Evolutionary conservation across 1,140 invertebrate genomes (phyloP), one percentile per base, ranked within the genome.

Genomic region (Drosophila watanabei): DNA sequence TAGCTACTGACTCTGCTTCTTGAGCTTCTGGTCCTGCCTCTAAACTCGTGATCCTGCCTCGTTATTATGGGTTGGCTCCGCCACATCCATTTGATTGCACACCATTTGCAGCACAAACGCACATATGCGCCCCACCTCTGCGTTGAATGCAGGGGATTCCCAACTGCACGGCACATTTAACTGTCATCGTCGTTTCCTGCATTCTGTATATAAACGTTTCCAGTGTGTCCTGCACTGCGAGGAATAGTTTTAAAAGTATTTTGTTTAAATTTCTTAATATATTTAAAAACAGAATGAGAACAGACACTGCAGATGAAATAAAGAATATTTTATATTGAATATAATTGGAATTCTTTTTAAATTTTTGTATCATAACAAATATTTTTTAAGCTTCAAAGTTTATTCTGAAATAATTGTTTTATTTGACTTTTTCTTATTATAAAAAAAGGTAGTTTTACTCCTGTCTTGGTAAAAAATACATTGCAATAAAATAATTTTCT

Each of bases 31-130:
- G 20, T 39, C 6, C 46, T 51, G 9, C 13, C 56, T 51, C 43
- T 30, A 24, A 9, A n/a, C 48, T 30, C 28, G 14, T 16, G 48
- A 49, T 49, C 24, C 46, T 49, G 48, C 48, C 20, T 51, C n/a
- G 59, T 65, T 78, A 70, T 69, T 49, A 61, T 78, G 51, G 84
- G 49, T 80, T 80, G 76, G 58, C 61, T 35, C 61, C 30, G 62
- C 48, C 58, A 59, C 77, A 76, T 62, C 51, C 85, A 86, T 85
- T 89, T 86, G 73, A 90, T 89, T 89, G 86, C 85, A 82, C 86
- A 76, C 86, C 85, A 90, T 90, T 89, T 90, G 81, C 75, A 58
- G 73, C 68, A 59, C 78, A 68, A 56, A 57, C 71, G 43, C 56
- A 76, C 30, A 45, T 37, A 13, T 37, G 35, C 35, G 54, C 52